Evolutionary conservation across 2,888 invertebrate genomes (phyloP).

Genomic region (Hedychridium roseum): DNA sequence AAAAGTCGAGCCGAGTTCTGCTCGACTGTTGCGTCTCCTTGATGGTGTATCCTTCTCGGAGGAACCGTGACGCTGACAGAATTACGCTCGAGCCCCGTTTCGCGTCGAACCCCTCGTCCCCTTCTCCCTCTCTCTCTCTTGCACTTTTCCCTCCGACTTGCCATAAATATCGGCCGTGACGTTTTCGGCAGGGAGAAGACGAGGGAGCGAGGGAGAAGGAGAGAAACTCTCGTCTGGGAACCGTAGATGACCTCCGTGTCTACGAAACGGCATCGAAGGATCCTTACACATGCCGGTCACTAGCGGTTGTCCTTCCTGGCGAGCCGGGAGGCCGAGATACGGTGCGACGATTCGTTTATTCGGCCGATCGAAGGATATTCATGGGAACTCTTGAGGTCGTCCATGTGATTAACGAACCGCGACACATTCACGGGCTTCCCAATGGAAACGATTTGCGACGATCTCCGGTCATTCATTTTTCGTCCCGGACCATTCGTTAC

Average conservation of each 20-base stretch:
- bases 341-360: not conserved
- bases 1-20: too few species aligned
- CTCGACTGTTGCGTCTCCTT: too few species aligned
- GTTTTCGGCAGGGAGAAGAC: conserved; percentile 38
- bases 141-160: conserved; percentile 34
- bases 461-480: too few species aligned
- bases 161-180: conserved; percentile 62
- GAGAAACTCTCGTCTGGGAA: conserved; percentile 45
- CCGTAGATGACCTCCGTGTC: conserved; percentile 44
- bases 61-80: conserved; percentile 55
- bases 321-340: conserved; percentile 2
- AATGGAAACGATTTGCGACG: too few species aligned
- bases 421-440: too few species aligned
- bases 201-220: conserved; percentile 33
- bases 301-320: conserved; percentile 25
- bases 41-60: too few species aligned
- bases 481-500: too few species aligned
- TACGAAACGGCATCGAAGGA: conserved; percentile 31
- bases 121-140: conserved; percentile 16
- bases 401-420: too few species aligned
- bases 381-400: not conserved
- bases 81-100: conserved; percentile 47
- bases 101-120: conserved; percentile 30
- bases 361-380: not conserved
- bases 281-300: conserved; percentile 17